Conservation (phyloP, 1,140 invertebrate genomes). For the Steinernema feltiae region DNA sequence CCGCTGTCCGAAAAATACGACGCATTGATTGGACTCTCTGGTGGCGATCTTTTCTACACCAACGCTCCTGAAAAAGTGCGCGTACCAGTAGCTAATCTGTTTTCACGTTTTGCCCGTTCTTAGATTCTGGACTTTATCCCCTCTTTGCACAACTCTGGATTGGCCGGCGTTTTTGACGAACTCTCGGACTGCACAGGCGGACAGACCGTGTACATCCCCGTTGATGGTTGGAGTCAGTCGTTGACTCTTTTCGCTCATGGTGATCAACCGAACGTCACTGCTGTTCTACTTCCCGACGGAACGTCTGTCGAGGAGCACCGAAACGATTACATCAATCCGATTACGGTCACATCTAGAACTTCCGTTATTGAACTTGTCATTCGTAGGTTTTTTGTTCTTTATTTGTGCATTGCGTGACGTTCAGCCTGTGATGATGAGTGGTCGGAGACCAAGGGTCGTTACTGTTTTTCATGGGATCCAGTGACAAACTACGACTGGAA, state of each 20-base stretch:
- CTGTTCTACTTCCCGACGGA: constrained; percentile 30
- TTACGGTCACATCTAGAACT: not conserved
- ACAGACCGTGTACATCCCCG: constrained; percentile 25
- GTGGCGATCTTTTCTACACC: constrained; percentile 35
- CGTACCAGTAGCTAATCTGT: not conserved
- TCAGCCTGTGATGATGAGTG: not conserved
- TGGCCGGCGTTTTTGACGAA: constrained; percentile 22
- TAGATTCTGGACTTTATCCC: constrained; percentile 33
- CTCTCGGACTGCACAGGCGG: not conserved
- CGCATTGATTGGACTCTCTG: constrained; percentile 25
- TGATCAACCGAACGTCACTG: constrained; percentile 16
- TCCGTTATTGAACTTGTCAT: not conserved
- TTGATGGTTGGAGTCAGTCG: constrained; percentile 37
- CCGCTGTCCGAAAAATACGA: constrained; percentile 17
- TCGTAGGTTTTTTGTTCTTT: not conserved
- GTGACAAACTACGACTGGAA: not conserved
- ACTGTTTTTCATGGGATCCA: not conserved
- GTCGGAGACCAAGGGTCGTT: not conserved
- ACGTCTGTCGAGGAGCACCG: not conserved
- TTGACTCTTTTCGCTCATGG: constrained; percentile 26
- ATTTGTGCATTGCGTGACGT: not conserved
- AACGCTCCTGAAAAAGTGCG: constrained; percentile 21
- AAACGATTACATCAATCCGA: not conserved
- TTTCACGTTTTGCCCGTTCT: not conserved
- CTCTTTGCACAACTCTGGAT: constrained; percentile 31